These are phyloP conservation scores for Ligdia adustata DNA, from an alignment of 2,888 invertebrate genomes.

Conservation along the genomic window DNA sequence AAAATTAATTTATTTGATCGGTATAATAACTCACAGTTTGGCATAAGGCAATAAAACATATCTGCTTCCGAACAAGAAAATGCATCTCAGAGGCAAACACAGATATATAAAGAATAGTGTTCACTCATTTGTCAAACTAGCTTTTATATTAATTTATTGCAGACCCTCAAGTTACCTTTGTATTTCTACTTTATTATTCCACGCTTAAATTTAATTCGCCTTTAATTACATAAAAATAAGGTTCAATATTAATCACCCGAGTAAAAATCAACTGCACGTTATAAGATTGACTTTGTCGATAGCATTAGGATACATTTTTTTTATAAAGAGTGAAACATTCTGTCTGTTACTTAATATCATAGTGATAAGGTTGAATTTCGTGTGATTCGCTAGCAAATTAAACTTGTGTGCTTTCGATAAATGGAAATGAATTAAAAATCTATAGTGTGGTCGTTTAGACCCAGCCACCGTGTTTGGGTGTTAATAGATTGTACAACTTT, in stretches of 20 bases:
- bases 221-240: conserved; percentile 33
- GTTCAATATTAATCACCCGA: conserved; percentile 28
- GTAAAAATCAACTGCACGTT: not conserved
- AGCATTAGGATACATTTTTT: not conserved
- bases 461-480: conserved; percentile 71
- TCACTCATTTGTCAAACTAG: conserved; percentile 79
- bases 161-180: conserved; percentile 72
- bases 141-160: conserved; percentile 79
- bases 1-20: too few species aligned
- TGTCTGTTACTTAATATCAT: not conserved
- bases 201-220: not conserved
- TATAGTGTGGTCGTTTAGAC: conserved; percentile 59
- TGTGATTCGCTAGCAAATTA: conserved; percentile 3
- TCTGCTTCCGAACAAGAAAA: conserved; percentile 32
- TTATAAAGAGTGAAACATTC: not conserved
- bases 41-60: too few species aligned
- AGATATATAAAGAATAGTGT: conserved; percentile 74
- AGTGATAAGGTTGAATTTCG: conserved; percentile 4
- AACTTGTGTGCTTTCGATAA: conserved; percentile 43
- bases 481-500: conserved; percentile 64
- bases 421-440: conserved; percentile 72
- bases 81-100: conserved; percentile 52
- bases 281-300: conserved; percentile 18
- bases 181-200: not conserved
- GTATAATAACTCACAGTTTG: too few species aligned